Evolutionary conservation across 2,888 invertebrate species (phyloP).

Genomic region (Xiphydria camelus): DNA sequence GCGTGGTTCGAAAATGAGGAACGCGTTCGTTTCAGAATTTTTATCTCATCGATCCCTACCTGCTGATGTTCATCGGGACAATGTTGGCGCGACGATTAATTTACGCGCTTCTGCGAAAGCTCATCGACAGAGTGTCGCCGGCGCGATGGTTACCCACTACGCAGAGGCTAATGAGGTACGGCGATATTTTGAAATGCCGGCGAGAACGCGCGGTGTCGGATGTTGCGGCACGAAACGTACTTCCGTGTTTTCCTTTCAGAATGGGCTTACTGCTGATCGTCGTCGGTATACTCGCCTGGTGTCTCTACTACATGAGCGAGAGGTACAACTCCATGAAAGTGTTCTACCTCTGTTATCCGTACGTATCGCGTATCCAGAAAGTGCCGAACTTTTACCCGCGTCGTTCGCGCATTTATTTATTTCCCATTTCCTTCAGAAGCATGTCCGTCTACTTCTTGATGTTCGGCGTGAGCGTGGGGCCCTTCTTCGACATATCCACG

Average conservation of each 20-base stretch:
- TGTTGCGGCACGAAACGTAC: no score
- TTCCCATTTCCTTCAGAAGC: conserved; percentile 58
- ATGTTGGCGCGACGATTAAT: conserved; percentile 80
- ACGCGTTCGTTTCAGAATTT: conserved; percentile 84
- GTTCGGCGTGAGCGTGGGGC: conserved; percentile 77
- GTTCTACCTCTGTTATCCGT: conserved; percentile 89
- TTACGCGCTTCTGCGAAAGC: conserved; percentile 64
- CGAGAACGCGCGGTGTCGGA: no score
- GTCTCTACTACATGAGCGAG: conserved; percentile 72
- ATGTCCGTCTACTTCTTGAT: conserved; percentile 77
- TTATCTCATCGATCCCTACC: conserved; percentile 87
- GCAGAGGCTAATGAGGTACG: conserved; percentile 57
- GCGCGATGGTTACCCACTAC: conserved; percentile 47
- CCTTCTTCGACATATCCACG: conserved; percentile 71
- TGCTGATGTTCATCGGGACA: conserved; percentile 82
- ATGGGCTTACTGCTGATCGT: conserved; percentile 67
- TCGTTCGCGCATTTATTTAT: no score
- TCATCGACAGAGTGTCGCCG: conserved; percentile 60
- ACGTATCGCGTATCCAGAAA: conserved; percentile 66
- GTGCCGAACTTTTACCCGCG: no score
- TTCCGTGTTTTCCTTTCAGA: conserved; percentile 56
- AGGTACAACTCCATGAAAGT: conserved; percentile 79
- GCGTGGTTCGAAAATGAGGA: no score
- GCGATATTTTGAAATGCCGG: no score
- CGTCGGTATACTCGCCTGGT: conserved; percentile 67